phyloP scores from a whole-genome alignment of 2,888 invertebrate genomes.

The Glyphotaelius pellucidus region DNA sequence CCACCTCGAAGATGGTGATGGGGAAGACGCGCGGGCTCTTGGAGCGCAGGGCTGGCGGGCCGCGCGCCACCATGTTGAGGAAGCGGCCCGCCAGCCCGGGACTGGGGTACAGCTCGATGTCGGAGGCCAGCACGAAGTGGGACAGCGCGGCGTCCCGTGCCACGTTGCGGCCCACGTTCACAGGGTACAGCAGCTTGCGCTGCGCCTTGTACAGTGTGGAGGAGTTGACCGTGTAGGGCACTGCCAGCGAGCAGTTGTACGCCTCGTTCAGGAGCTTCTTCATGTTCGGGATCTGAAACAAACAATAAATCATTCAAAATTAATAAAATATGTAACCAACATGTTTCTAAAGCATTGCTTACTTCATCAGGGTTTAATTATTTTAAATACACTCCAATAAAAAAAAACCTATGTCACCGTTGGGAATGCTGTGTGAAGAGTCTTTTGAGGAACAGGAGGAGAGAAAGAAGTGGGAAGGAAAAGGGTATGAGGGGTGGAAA shows the following conservation, averaged over 20 bases:
- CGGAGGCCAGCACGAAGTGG: conserved; percentile 89
- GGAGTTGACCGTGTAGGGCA: conserved; percentile 82
- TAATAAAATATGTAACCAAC: no score
- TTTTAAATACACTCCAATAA: no score
- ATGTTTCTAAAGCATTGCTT: no score
- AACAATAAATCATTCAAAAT: background rate
- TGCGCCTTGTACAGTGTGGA: conserved; percentile 86
- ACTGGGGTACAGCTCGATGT: conserved; percentile 94
- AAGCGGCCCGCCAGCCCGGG: conserved; percentile 88
- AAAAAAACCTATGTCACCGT: no score
- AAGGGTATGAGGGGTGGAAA: no score
- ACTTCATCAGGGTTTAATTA: no score
- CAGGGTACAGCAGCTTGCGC: conserved; percentile 90
- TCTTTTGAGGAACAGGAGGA: no score
- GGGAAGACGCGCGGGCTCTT: conserved; percentile 86
- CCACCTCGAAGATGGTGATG: conserved; percentile 92
- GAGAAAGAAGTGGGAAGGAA: no score
- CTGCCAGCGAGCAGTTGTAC: conserved; percentile 84
- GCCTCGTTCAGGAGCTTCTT: conserved; percentile 79
- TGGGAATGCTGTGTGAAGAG: no score
- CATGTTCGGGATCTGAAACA: conserved; percentile 82
- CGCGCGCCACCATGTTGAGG: conserved; percentile 89
- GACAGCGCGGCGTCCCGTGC: conserved; percentile 90
- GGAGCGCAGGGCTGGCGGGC: conserved; percentile 81
- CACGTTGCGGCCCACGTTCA: conserved; percentile 93